phyloP scores from a whole-genome alignment of 1,140 invertebrate species.

The Drosophila nasuta region DNA sequence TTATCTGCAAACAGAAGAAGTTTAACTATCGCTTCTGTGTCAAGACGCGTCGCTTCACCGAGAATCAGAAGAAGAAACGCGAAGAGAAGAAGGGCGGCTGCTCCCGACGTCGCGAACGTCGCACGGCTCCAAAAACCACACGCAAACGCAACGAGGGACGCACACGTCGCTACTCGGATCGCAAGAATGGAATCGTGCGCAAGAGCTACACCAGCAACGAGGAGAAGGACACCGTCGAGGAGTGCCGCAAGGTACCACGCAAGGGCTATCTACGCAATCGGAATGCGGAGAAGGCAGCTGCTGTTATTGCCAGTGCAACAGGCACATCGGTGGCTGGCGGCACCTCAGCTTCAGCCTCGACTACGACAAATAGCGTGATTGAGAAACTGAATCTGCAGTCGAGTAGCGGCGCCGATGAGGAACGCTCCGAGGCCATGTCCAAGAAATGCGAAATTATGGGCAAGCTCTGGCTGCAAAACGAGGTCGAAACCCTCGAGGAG shows the following conservation, averaged over 20 bases:
- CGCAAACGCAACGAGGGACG: slow-evolving; percentile 85
- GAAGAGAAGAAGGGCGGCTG: slow-evolving; percentile 85
- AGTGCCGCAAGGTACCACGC: slow-evolving; percentile 75
- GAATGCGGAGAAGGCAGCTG: slow-evolving; percentile 75
- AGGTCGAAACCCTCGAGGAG: slow-evolving; percentile 89
- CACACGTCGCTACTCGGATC: slow-evolving; percentile 84
- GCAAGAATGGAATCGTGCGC: slow-evolving; percentile 79
- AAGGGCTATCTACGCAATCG: slow-evolving; percentile 83
- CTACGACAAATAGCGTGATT: slow-evolving; percentile 79
- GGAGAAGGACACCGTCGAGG: slow-evolving; percentile 83
- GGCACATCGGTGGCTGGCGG: slow-evolving; percentile 71
- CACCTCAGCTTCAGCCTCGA: slow-evolving; percentile 75
- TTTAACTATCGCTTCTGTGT: slow-evolving; percentile 84
- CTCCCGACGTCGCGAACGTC: slow-evolving; percentile 76
- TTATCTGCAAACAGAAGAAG: slow-evolving; percentile 84
- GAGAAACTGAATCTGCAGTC: slow-evolving; percentile 78
- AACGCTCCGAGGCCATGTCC: slow-evolving; percentile 86
- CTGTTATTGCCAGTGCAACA: slow-evolving; percentile 63
- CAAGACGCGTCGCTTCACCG: slow-evolving; percentile 86
- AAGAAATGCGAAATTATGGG: slow-evolving; percentile 87
- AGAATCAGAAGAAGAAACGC: slow-evolving; percentile 87
- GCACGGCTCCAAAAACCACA: slow-evolving; percentile 73
- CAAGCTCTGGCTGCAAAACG: slow-evolving; percentile 90
- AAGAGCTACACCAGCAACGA: slow-evolving; percentile 84
- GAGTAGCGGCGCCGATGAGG: slow-evolving; percentile 80